Percentiles rank a stretch among this genome's conserved stretches.
These are phyloP conservation scores for Parnassius mnemosyne DNA, from an alignment of 2,888 invertebrate species.

Conservation along the genomic window DNA sequence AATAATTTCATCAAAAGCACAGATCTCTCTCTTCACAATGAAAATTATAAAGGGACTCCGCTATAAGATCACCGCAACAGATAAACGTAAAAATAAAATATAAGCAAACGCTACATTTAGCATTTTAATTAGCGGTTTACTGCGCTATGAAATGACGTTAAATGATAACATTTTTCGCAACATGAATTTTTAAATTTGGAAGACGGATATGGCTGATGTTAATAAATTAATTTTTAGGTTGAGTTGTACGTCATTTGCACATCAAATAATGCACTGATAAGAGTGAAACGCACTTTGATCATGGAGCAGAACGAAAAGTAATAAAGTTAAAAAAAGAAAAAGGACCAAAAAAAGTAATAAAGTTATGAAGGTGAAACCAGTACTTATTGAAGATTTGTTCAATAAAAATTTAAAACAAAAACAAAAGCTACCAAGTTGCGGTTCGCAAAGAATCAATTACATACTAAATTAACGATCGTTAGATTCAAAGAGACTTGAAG, in stretches of 20 bases:
- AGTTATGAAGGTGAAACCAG: too few relatives aligned
- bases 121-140: slow-evolving; percentile 23
- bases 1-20: slow-evolving; percentile 26
- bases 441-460: neutral
- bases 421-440: too few relatives aligned
- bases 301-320: slow-evolving; percentile 2
- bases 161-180: slow-evolving; percentile 24
- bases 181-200: slow-evolving; percentile 23
- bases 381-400: too few relatives aligned
- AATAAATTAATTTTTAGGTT: neutral
- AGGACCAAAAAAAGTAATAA: too few relatives aligned
- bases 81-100: slow-evolving; percentile 11
- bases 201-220: slow-evolving; percentile 14
- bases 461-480: neutral
- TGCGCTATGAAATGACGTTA: slow-evolving; percentile 16
- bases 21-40: slow-evolving; percentile 16
- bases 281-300: slow-evolving; percentile 1
- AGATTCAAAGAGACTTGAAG: neutral
- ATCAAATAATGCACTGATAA: slow-evolving; percentile 15
- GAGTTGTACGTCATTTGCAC: slow-evolving; percentile 3
- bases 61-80: slow-evolving; percentile 9
- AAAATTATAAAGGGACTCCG: slow-evolving; percentile 16
- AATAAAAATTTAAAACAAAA: too few relatives aligned
- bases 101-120: slow-evolving; percentile 22
- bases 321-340: neutral